Evolutionary conservation across 2,888 invertebrate genomes (phyloP).

Genomic region (Eurytoma californica): DNA sequence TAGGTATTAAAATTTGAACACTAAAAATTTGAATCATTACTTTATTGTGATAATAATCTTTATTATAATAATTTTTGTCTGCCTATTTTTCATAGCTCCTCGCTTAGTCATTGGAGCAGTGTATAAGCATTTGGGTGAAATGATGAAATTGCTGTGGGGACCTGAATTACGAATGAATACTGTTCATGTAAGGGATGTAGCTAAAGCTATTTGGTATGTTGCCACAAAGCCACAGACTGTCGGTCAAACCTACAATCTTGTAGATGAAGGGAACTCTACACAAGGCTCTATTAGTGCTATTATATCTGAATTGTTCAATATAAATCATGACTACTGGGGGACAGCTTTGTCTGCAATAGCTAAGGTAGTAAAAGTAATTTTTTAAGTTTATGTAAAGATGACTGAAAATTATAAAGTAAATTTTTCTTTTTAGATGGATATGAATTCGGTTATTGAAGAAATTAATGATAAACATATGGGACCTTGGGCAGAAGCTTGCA

Average conservation of each 20-base stretch:
- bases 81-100: constrained; percentile 80
- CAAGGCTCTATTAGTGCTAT: constrained; percentile 90
- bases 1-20: constrained; percentile 42
- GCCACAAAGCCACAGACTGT: constrained; percentile 76
- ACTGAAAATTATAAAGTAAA: constrained; percentile 16
- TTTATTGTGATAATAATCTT: not conserved
- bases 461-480: constrained; percentile 95
- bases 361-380: constrained; percentile 77
- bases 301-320: constrained; percentile 88
- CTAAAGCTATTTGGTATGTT: constrained; percentile 87
- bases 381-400: not conserved
- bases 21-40: constrained; percentile 11
- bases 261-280: constrained; percentile 88
- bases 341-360: constrained; percentile 87
- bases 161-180: constrained; percentile 90
- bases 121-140: constrained; percentile 91
- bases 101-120: constrained; percentile 90
- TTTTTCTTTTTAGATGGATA: constrained; percentile 80
- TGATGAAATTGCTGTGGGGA: constrained; percentile 94
- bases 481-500: constrained; percentile 93
- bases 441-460: constrained; percentile 88
- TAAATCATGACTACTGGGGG: constrained; percentile 92
- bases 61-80: not conserved
- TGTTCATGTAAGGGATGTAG: constrained; percentile 90
- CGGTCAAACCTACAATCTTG: constrained; percentile 86